A percentile compares a stretch with the other conserved stretches of the same genome.
These are phyloP conservation scores for Sternotherus odoratus DNA, from an alignment of 2,797 vertebrate genomes.

Conservation along the genomic window DNA sequence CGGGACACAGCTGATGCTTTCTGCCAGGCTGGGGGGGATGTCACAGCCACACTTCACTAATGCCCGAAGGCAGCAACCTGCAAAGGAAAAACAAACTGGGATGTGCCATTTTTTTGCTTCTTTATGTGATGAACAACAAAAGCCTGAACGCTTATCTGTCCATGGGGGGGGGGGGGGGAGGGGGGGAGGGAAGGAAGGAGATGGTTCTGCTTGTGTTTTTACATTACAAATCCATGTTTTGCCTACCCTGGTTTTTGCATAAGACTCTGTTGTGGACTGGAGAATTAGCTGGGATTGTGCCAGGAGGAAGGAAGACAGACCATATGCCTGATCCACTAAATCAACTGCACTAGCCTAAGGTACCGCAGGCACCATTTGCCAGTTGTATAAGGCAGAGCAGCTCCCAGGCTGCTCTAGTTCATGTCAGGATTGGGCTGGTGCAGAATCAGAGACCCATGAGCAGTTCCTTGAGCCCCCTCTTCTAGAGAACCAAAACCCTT, in stretches of 20 bases:
- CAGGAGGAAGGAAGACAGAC: neutral
- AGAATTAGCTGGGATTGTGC: neutral
- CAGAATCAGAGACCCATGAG: accelerated
- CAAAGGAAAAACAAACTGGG: neutral
- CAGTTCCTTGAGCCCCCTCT: neutral
- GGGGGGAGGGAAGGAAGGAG: neutral
- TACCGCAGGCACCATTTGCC: neutral
- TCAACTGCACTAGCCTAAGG: neutral
- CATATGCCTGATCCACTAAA: neutral
- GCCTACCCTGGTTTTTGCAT: accelerated
- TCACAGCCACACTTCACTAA: neutral
- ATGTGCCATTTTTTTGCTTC: neutral
- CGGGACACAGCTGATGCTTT: neutral
- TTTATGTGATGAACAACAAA: neutral
- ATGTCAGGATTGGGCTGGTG: too few relatives aligned
- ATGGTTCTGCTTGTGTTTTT: neutral
- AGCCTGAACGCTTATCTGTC: neutral
- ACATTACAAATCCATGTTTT: neutral
- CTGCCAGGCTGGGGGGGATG: neutral
- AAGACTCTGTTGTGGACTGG: neutral
- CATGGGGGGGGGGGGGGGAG: accelerated
- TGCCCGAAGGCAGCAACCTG: accelerated
- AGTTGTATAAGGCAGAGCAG: neutral
- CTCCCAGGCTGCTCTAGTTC: too few relatives aligned
- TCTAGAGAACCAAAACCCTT: neutral